Conservation (phyloP, 2,113 vertebrate genomes). For the Eleginops maclovinus region DNA sequence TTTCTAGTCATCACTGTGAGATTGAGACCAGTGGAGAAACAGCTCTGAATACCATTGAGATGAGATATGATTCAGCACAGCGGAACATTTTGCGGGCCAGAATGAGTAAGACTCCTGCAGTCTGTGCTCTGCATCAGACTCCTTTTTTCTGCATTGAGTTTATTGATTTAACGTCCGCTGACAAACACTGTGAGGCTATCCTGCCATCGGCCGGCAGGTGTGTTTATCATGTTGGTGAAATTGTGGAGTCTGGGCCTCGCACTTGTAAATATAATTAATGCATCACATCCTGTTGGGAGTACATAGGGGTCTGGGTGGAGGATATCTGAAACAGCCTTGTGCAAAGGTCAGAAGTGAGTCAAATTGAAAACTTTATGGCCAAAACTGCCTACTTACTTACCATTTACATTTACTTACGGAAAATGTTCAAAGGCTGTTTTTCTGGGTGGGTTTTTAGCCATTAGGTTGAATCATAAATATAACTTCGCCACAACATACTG, state of each 20-base stretch:
- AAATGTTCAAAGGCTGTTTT: no score
- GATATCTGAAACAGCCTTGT: constrained; percentile 54
- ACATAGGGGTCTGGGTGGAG: constrained; percentile 24
- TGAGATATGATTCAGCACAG: constrained; percentile 59
- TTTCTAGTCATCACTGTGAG: constrained; percentile 1
- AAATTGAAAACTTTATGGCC: neutral
- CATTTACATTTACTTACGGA: no score
- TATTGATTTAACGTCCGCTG: constrained; percentile 77
- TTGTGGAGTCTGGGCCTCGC: constrained; percentile 50
- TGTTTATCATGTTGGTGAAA: constrained; percentile 77
- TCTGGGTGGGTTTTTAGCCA: no score
- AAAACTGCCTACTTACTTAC: neutral
- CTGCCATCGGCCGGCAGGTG: constrained; percentile 80
- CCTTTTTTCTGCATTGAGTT: constrained; percentile 56
- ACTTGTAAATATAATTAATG: constrained; percentile 81
- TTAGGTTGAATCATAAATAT: no score
- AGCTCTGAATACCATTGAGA: constrained; percentile 58
- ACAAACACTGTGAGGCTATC: constrained; percentile 70
- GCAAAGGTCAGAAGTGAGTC: constrained; percentile 13
- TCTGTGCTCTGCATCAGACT: constrained; percentile 56
- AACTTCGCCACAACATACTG: no score
- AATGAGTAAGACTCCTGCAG: constrained; percentile 54
- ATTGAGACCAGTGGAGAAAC: constrained; percentile 35
- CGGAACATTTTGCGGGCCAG: constrained; percentile 51
- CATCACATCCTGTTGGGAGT: constrained; percentile 74